These are phyloP conservation scores for Ptychochromis oligacanthus DNA, from an alignment of 2,113 vertebrate genomes.

Conservation along the genomic window DNA sequence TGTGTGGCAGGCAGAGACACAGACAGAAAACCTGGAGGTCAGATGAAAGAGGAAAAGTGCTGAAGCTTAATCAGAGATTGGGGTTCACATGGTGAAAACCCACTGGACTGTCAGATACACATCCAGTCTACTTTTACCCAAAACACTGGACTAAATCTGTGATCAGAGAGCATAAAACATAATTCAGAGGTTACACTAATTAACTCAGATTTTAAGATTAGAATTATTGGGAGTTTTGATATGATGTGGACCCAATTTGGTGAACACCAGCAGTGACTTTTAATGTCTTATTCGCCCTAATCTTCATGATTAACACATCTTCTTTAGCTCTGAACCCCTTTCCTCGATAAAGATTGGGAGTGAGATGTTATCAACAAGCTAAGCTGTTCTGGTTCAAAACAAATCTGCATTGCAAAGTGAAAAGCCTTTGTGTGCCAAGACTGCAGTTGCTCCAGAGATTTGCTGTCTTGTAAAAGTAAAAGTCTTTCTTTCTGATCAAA, in stretches of 20 bases:
- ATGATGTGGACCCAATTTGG: neutral
- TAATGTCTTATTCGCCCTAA: neutral
- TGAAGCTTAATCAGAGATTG: conserved; percentile 26
- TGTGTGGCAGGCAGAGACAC: neutral
- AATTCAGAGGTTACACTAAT: neutral
- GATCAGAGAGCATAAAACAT: neutral
- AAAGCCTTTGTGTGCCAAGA: conserved; percentile 42
- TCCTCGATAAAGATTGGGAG: conserved; percentile 15
- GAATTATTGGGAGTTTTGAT: neutral
- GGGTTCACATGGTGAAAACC: conserved; percentile 14
- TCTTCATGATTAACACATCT: neutral
- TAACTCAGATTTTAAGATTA: neutral
- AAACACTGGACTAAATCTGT: neutral
- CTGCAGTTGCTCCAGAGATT: conserved; percentile 53
- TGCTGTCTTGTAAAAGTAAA: conserved; percentile 51
- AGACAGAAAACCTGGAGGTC: conserved; percentile 58
- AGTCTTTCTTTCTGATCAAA: conserved; percentile 38
- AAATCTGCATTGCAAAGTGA: conserved; percentile 59
- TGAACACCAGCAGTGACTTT: neutral
- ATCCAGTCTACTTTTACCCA: neutral
- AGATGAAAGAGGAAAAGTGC: conserved; percentile 54
- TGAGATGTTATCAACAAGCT: conserved; percentile 35
- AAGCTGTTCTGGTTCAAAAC: conserved; percentile 32
- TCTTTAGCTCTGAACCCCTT: neutral
- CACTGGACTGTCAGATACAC: neutral